Base-by-base conservation (phyloP, 2,113 vertebrate species). In the Sapayoa aenigma region DNA sequence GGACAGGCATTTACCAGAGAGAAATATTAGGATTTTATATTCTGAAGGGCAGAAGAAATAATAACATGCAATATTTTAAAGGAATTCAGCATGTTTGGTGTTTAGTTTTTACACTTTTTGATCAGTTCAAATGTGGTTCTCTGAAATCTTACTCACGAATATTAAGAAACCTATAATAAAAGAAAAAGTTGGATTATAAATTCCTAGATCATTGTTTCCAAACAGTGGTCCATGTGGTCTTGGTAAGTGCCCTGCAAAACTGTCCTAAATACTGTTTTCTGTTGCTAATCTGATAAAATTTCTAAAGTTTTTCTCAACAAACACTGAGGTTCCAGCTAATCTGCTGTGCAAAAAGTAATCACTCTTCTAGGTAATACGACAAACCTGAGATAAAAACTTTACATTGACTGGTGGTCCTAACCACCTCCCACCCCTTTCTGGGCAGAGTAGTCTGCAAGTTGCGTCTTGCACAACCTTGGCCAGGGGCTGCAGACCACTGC, bases 351-450 rank as follows among this genome's bases (percentile, higher is more conserved):
- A 42, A 87, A 74, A 75, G 39, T 42, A 31, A 42, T 33, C 17
- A 1, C 14, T 63, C 23, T 81, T 59, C 25, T 42, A 49, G 35
- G 21, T 30, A n/a, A 22, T 39, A 5, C 0, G 0, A 27, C 28
- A 65, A 90, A 87, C 14, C 23, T 49, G 21, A 66, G 14, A 35
- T 65, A 56, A 19, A 35, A 41, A 14, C 33, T n/a, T n/a, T n/a
- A n/a, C n/a, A n/a, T n/a, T 60, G 42, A 9, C 52, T 53, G 46
- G 56, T 44, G 81, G 11, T 41, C 37, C 53, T 66, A 3, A 67
- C 33, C 44, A 35, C 24, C 16, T 76, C 33, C 56, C 9, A 9
- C 7, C 7, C 12, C 20, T 35, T 30, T 91, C 37, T 52, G 39
- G 52, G 11, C 18, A 59, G 39, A 53, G 28, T 4, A 30, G 42